Percentiles rank a stretch among this genome's conserved stretches.
These are phyloP conservation scores for Choloepus didactylus DNA, from an alignment of 2,797 vertebrate species.

Conservation along the genomic window DNA sequence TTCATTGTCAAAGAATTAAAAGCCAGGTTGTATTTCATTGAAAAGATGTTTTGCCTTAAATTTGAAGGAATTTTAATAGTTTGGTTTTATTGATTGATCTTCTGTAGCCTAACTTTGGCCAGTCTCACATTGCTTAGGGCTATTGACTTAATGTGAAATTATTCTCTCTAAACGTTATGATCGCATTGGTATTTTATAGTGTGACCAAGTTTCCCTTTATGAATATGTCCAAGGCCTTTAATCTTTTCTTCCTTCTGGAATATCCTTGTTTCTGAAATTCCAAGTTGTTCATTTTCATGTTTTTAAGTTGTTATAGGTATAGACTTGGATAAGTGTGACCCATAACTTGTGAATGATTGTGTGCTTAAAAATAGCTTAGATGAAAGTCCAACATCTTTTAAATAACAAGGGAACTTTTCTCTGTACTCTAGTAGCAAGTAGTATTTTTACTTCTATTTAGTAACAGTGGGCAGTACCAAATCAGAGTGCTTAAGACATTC, in stretches of 20 bases:
- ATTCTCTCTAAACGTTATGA: neutral
- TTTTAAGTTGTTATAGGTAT: neutral
- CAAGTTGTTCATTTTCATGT: neutral
- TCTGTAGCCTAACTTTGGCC: neutral
- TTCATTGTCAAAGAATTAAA: neutral
- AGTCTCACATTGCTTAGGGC: neutral
- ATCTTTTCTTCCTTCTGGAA: neutral
- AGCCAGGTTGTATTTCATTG: neutral
- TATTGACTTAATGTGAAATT: neutral
- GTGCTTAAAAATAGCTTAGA: neutral
- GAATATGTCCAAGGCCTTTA: neutral
- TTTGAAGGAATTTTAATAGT: neutral
- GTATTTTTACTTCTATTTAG: neutral
- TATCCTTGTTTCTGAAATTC: slow-evolving; percentile 30
- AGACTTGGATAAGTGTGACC: neutral
- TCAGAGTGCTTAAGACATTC: neutral
- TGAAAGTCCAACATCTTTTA: neutral
- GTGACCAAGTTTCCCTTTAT: neutral
- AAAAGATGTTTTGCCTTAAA: neutral
- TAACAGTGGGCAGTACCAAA: neutral
- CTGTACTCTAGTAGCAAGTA: neutral
- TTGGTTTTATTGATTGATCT: neutral
- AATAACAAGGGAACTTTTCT: neutral
- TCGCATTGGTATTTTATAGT: neutral
- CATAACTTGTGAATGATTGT: neutral